Conservation (phyloP, 30 jellyfish, hydroid and myxozoan species). For the Pelagia noctiluca region DNA sequence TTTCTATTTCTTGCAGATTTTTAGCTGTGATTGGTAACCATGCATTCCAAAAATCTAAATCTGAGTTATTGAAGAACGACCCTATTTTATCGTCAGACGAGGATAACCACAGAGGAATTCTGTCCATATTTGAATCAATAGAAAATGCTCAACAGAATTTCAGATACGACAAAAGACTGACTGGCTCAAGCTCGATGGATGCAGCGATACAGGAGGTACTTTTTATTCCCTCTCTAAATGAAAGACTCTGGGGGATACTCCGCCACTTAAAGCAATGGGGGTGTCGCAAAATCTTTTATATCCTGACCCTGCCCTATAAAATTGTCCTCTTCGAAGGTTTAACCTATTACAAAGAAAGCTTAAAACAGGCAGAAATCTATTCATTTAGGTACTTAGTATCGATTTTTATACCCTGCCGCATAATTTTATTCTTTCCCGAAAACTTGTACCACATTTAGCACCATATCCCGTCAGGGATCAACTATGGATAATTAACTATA, state of each 20-base stretch:
- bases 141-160: constrained; percentile 83
- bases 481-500: no score
- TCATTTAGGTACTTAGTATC: background rate
- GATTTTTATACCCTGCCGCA: no score
- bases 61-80: constrained; percentile 47
- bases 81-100: constrained; percentile 44
- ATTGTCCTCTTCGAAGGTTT: background rate
- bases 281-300: background rate
- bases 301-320: background rate
- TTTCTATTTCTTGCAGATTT: constrained; percentile 50
- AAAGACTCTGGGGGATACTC: background rate
- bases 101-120: constrained; percentile 88
- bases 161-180: constrained; percentile 90
- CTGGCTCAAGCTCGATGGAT: constrained; percentile 97
- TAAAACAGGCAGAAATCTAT: no score
- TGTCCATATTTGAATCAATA: constrained; percentile 73
- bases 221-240: no score
- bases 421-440: no score
- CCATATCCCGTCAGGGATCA: no score
- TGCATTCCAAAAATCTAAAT: constrained; percentile 57
- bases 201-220: constrained; percentile 95
- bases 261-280: background rate
- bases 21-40: constrained; percentile 73
- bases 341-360: background rate
- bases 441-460: no score